Evolutionary conservation across 2,888 invertebrate genomes (phyloP).

Genomic region (Apamea monoglypha): DNA sequence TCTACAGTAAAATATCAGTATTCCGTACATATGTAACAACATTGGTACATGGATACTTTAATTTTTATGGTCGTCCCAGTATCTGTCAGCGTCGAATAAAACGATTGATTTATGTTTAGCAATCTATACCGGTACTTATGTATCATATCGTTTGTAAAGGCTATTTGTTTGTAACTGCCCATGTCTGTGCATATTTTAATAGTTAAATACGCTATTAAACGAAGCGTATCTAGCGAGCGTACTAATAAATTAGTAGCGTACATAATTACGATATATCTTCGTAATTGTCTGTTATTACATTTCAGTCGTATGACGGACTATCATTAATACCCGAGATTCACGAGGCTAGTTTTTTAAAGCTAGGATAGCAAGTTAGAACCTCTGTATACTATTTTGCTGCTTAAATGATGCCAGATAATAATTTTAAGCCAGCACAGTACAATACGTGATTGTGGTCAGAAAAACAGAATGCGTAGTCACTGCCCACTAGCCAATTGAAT

Average conservation of each 20-base stretch:
- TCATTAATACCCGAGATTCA: background rate
- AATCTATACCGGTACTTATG: conserved; percentile 33
- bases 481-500: background rate
- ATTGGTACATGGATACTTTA: conserved; percentile 34
- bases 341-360: background rate
- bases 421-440: background rate
- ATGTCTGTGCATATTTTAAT: conserved; percentile 41
- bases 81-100: conserved; percentile 39
- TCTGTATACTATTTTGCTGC: background rate
- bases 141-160: conserved; percentile 38
- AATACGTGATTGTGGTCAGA: background rate
- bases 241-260: conserved; percentile 17
- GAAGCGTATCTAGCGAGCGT: conserved; percentile 3
- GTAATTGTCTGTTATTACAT: conserved; percentile 30
- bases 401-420: background rate
- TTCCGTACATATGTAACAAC: conserved; percentile 18
- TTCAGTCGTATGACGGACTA: conserved; percentile 24
- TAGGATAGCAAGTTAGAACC: background rate
- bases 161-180: conserved; percentile 63
- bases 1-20: conserved; percentile 29
- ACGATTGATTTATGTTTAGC: conserved; percentile 51
- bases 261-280: conserved; percentile 35
- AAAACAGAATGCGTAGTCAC: background rate
- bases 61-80: conserved; percentile 45
- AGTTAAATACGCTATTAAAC: conserved; percentile 19